phyloP scores from a whole-genome alignment of 64 coral and sea anemone species.

The Stichodactyla helianthus region DNA sequence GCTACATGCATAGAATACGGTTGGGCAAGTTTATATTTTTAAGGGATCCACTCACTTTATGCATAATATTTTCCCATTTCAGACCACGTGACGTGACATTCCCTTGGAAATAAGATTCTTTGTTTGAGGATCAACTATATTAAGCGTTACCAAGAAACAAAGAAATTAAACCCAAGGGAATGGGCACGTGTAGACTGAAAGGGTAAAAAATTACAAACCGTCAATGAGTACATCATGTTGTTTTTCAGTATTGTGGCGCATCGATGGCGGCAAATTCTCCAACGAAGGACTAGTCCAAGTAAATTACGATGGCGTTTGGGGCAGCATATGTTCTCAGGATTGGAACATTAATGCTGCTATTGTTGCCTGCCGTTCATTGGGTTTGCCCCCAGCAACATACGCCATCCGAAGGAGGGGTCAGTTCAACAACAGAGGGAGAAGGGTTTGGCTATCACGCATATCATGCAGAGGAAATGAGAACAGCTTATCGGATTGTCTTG shows the following conservation, averaged over 20 bases:
- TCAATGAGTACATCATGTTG: not conserved
- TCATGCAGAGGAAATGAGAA: not conserved
- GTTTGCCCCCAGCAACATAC: slow-evolving; percentile 1
- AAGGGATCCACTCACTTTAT: too few species aligned
- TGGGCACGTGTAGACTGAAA: too few species aligned
- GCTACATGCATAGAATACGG: too few species aligned
- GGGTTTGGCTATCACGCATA: not conserved
- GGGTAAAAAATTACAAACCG: too few species aligned
- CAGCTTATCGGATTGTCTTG: not conserved
- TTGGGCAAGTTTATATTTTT: too few species aligned
- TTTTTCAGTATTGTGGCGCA: not conserved
- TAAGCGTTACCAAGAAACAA: too few species aligned
- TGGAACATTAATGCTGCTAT: not conserved
- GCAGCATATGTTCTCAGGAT: not conserved
- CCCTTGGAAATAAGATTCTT: too few species aligned
- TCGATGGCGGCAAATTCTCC: not conserved
- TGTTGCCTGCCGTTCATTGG: not conserved
- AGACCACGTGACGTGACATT: too few species aligned
- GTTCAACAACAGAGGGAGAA: not conserved
- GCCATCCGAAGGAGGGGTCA: not conserved
- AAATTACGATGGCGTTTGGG: not conserved
- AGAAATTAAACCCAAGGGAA: too few species aligned
- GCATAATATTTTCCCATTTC: too few species aligned
- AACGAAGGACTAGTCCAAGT: slow-evolving; percentile 13
- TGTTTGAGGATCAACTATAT: too few species aligned